Evolutionary conservation across 1,140 invertebrate genomes (phyloP), one percentile per base, ranked within the genome.

Genomic region (Pseudobourletiella spinata): DNA sequence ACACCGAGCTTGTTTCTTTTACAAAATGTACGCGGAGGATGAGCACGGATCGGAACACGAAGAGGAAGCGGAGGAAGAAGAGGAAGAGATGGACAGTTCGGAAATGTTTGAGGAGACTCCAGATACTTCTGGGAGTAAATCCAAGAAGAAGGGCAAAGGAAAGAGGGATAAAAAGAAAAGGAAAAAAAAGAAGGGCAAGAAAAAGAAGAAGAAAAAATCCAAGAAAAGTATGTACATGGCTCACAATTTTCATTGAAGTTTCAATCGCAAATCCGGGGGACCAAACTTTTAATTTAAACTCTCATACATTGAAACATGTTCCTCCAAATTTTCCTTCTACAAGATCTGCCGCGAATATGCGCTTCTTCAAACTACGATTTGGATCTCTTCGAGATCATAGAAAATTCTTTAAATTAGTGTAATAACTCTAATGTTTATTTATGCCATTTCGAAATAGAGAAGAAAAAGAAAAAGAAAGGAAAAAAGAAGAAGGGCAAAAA

Each of bases 1-100:
- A 50, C 59, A 60, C 18, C 71, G 70, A 62, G 63, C 78, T 26
- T 73, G 81, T 59, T 79, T 76, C 50, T 75, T 82, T 59, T 82
- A 81, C 71, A 79, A 79, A 66, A 81, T 80, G 0, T 78, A 77
- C 1, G 29, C 55, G 1, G 60, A 58, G 15, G 46, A 43, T 24
- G 60, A 63, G 16, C 20, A 44, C 18, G 42, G 44, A 1, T 56
- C 52, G 0, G 57, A 32, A 16, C 46, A 54, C 1, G 57, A 56
- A 6, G 57, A 56, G 16, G 59, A 61, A 28, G 44, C 51, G 20
- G 63, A 63, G 32, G 58, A 67, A 32, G 66, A 63, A 32, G 32
- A 59, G 50, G 46, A 61, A 51, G 28, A 39, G 35, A 63, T 59
- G 56, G 20, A 20, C 16, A 26, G 50, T 2, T 16, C 30, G 3